phyloP scores from a whole-genome alignment of 2,797 vertebrate genomes.

The Loriculus beryllinus region DNA sequence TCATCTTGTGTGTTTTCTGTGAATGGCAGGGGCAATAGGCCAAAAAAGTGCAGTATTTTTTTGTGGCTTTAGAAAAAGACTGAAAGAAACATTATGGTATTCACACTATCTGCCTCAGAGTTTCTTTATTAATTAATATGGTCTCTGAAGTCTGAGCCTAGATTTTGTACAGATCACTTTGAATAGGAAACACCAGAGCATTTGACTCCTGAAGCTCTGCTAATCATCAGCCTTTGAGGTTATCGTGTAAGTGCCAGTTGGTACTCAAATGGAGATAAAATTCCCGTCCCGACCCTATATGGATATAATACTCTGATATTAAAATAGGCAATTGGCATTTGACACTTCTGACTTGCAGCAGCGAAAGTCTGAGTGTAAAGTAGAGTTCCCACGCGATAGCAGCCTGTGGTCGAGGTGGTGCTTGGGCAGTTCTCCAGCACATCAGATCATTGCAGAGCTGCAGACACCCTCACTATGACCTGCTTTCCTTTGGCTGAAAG shows the following conservation, averaged over 20 bases:
- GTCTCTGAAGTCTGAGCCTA: neutral
- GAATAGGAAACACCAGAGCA: neutral
- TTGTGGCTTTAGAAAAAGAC: neutral
- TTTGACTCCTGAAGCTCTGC: neutral
- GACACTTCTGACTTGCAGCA: neutral
- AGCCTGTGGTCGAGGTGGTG: neutral
- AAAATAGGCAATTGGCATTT: neutral
- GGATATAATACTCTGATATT: neutral
- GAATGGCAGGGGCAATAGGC: neutral
- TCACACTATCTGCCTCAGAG: neutral
- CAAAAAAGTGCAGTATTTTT: neutral
- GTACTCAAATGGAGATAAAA: neutral
- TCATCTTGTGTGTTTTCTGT: neutral
- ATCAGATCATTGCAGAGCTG: rapidly evolving
- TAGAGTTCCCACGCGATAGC: neutral
- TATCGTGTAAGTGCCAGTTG: neutral
- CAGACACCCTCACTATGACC: rapidly evolving
- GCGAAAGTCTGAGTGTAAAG: neutral
- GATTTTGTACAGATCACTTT: neutral
- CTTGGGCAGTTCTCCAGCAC: neutral
- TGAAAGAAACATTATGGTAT: neutral
- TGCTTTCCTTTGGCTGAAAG: rapidly evolving
- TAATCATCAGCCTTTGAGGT: neutral
- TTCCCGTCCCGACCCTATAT: neutral
- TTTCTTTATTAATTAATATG: neutral